These are phyloP conservation scores for Ectemnius lituratus DNA, from an alignment of 2,888 invertebrate species.

Conservation along the genomic window DNA sequence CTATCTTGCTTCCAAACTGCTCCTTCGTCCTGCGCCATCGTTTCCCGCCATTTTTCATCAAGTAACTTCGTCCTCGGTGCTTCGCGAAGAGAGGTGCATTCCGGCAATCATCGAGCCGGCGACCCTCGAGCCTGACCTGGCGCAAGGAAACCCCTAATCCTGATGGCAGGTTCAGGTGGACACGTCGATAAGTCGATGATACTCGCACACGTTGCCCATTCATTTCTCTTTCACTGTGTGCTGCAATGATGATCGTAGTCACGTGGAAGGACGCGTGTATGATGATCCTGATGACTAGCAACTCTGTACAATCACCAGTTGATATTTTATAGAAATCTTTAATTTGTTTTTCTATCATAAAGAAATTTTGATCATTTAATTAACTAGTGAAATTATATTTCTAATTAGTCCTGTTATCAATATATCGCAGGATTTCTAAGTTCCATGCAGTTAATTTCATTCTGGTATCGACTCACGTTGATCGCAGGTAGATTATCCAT, in stretches of 20 bases:
- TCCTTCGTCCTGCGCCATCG: slow-evolving; percentile 22
- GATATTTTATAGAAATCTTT: too few relatives aligned
- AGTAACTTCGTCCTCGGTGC: slow-evolving; percentile 54
- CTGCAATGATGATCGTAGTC: slow-evolving; percentile 1
- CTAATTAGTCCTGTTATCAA: too few relatives aligned
- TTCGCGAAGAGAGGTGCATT: slow-evolving; percentile 69
- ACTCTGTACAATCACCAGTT: too few relatives aligned
- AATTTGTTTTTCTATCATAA: too few relatives aligned
- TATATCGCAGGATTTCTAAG: too few relatives aligned
- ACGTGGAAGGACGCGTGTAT: not conserved
- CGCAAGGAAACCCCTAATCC: slow-evolving; percentile 45
- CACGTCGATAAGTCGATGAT: slow-evolving; percentile 48
- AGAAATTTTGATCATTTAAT: too few relatives aligned
- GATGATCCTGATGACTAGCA: not conserved
- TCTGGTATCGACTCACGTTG: slow-evolving; percentile 7
- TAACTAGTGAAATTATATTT: not conserved
- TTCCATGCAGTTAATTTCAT: too few relatives aligned
- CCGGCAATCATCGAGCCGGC: slow-evolving; percentile 65
- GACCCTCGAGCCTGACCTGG: slow-evolving; percentile 48
- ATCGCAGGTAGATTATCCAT: slow-evolving; percentile 16
- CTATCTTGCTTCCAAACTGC: not conserved
- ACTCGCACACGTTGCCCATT: slow-evolving; percentile 12
- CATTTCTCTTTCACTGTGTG: too few relatives aligned
- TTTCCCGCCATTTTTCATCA: slow-evolving; percentile 25
- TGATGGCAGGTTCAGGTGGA: slow-evolving; percentile 37